These are phyloP conservation scores for Drosophila seguyi DNA, from an alignment of 1,140 invertebrate species.

Conservation along the genomic window DNA sequence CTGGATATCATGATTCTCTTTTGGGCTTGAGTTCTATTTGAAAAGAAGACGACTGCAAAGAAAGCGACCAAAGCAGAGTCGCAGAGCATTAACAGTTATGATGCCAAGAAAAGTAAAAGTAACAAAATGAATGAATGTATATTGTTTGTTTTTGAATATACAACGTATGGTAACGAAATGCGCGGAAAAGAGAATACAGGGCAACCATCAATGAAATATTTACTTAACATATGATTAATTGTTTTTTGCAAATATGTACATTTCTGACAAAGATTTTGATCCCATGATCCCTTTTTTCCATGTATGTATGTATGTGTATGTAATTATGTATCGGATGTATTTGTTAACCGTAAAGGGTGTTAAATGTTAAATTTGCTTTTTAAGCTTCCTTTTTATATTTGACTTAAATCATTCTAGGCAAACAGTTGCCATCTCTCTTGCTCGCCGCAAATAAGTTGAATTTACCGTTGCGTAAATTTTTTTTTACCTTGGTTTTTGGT, in stretches of 20 bases:
- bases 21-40: constrained; percentile 30
- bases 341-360: background rate
- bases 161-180: background rate
- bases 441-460: constrained; percentile 14
- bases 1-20: constrained; percentile 23
- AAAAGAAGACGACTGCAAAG: constrained; percentile 33
- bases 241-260: too few species aligned
- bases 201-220: background rate
- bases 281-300: too few species aligned
- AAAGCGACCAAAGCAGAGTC: constrained; percentile 47
- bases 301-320: too few species aligned
- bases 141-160: constrained; percentile 33
- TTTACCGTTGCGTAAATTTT: constrained; percentile 39
- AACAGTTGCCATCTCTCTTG: background rate
- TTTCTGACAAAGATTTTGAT: too few species aligned
- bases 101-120: constrained; percentile 70
- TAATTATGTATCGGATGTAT: too few species aligned
- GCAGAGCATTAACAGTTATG: constrained; percentile 46
- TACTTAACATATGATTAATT: background rate
- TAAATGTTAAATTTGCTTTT: constrained; percentile 3
- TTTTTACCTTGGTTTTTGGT: constrained; percentile 27
- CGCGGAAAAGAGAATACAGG: background rate
- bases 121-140: constrained; percentile 68
- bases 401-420: constrained; percentile 5
- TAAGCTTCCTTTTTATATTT: constrained; percentile 20